Evolutionary conservation across 2,888 invertebrate species (phyloP), one percentile per base, ranked within the genome.

Genomic region (Pilophorus perplexus): DNA sequence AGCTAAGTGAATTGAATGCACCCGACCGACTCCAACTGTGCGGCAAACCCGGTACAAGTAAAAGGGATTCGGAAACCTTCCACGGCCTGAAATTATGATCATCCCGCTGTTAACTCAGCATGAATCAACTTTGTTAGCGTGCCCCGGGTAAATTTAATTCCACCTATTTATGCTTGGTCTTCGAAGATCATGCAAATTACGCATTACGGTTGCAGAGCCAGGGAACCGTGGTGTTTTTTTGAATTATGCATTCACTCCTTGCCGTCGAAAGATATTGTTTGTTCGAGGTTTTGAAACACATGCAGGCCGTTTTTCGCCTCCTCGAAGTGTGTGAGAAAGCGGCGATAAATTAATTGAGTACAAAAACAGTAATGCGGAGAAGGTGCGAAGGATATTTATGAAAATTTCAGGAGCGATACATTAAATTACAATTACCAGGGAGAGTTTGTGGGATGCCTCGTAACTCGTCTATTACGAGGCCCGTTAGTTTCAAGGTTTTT

Each of bases 51-150:
- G 12, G n/a, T 22, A 25, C 23, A n/a, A n/a, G n/a, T n/a, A n/a
- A n/a, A 46, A 46, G 23, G 23, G 20, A 20, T 18, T 20, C 20
- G 23, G 20, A 20, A n/a, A n/a, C 3, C n/a, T 23, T 46, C 46
- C 46, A 46, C 46, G 46, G n/a, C 46, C 25, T 46, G 46, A 46
- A 46, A 46, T 20, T 46, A 46, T 23, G 46, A 46, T 46, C 46
- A 46, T 46, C 46, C 46, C 46, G 46, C 46, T 46, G 46, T 46
- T 46, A 46, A 46, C 46, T 46, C 46, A 23, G 46, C 46, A 46
- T 46, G 46, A 46, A 46, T 46, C 46, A 46, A 46, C 23, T 46
- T 46, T 46, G 46, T 46, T 46, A 46, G 46, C 46, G 46, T 46
- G 46, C 23, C 23, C 22, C 23, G 25, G 46, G 23, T 22, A 46